phyloP scores from a whole-genome alignment of 2,797 vertebrate genomes.

The Rhincodon typus region DNA sequence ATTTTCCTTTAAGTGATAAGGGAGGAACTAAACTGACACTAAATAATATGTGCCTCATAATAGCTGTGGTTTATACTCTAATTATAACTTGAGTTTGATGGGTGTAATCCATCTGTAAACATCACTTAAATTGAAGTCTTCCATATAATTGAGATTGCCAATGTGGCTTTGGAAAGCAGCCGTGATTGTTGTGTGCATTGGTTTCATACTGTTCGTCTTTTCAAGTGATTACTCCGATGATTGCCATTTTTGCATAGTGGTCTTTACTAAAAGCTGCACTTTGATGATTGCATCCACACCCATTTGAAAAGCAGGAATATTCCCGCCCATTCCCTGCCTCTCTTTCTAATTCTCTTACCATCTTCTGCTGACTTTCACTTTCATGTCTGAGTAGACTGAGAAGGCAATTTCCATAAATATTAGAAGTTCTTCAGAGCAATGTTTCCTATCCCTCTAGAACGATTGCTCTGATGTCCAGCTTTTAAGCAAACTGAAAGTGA shows the following conservation, averaged over 20 bases:
- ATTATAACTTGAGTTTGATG: neutral
- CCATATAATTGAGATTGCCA: neutral
- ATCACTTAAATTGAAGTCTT: slow-evolving; percentile 29
- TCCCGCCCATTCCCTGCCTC: neutral
- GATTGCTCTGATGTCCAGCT: neutral
- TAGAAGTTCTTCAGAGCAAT: no score
- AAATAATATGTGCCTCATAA: slow-evolving; percentile 25
- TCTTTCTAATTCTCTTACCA: neutral
- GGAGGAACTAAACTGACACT: slow-evolving; percentile 24
- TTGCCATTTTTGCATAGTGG: neutral
- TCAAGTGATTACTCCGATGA: neutral
- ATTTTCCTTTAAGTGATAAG: slow-evolving; percentile 2
- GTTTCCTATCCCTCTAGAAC: neutral
- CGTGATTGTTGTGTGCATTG: neutral
- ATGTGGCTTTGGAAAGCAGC: neutral
- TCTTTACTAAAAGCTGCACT: neutral
- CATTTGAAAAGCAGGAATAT: neutral
- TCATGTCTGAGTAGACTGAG: neutral
- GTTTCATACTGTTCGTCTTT: neutral
- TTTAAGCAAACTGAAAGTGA: neutral
- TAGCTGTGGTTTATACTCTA: neutral
- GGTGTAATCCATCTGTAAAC: neutral
- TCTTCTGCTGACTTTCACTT: neutral
- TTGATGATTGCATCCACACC: neutral
- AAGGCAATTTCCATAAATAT: neutral